Evolutionary conservation across 2,113 vertebrate genomes (phyloP), one percentile per base, ranked within the genome.

Genomic region (Carassius gibelio): DNA sequence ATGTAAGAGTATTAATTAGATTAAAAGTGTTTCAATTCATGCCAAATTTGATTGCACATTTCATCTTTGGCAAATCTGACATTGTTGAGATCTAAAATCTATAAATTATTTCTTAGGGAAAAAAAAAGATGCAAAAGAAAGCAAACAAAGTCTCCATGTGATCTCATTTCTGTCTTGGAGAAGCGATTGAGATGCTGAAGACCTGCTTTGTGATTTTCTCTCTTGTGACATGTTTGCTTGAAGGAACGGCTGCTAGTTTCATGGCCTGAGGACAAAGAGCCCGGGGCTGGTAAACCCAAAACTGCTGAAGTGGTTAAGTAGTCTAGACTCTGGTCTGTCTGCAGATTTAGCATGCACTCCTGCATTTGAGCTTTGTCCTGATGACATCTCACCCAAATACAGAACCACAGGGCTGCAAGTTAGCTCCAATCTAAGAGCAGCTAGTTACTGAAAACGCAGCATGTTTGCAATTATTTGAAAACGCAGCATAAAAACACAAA

Each of bases 401-500:
- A 26, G 34, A 36, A 21, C 52, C 11, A 17, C 75, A 11, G 50
- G 52, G 48, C 48, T 19, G 23, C 48, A 17, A 34, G 76, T 79
- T 80, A 64, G n/a, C n/a, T 78, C 4, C 38, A 30, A 76, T 30
- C 4, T 19, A 17, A 55, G 14, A 23, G 21, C 7, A 13, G 55
- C 48, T 57, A 48, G 26, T 59, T 83, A 79, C 83, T 78, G 74
- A 57, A 72, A 55, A 50, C n/a, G 61, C 71, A 30, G 72, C 45
- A 34, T 83, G 84, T 82, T 72, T 85, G 83, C 72, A 88, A 83
- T 88, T 85, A 85, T 83, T 57, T 48, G 1, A 71, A 82, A 55
- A 52, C 64, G 50, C 87, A 55, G 78, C 42, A 52, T 66, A 34
- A 23, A 77, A 82, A 77, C 78, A n/a, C 82, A 78, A 8, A 1